Base-by-base conservation (phyloP, 92 coral and sea anemone species). In the Blastomussa wellsi region DNA sequence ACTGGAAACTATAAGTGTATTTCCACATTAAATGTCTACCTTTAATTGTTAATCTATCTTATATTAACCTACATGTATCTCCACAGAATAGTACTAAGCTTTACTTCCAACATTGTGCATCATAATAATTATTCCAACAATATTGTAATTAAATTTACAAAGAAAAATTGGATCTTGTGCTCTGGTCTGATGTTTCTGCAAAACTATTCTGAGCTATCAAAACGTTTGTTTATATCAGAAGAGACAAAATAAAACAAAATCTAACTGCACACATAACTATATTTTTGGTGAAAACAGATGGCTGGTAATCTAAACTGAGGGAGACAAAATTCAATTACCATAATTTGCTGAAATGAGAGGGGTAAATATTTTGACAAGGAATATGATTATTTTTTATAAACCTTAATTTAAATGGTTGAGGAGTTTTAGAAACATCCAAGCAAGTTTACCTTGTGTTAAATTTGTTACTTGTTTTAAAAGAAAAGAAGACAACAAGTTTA, bases 231-330 rank as follows among this genome's bases (percentile, higher is more conserved):
- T 33, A 38, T 44, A 39, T 79, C 36, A 60, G 0, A 15, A 24
- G 7, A 44, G 49, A 44, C 37, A n/a, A 62, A 22, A 37, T 15
- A 66, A 16, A 39, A 67, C 38, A 67, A 80, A 65, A 44, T 11
- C 12, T 10, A 62, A 26, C 17, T 8, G 35, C 26, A 9, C 6
- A 29, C 4, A 69, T 32, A 33, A 35, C 17, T 70, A 70, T 70
- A 10, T 38, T 38, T 7, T 15, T 20, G 28, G 75, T 70, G 26
- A 17, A 14, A 11, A 49, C 71, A 82, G 86, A 79, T 82, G 86
- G 36, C 57, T 13, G 66, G 47, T 81, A 69, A 69, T 51, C n/a
- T n/a, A n/a, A n/a, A n/a, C n/a, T 48, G 37, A 5, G 47, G 26
- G 26, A 29, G 3, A 47, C 14, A 31, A 69, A 81, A 70, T 35